phyloP scores from a whole-genome alignment of 2,113 vertebrate species.

The Dromaius novaehollandiae region DNA sequence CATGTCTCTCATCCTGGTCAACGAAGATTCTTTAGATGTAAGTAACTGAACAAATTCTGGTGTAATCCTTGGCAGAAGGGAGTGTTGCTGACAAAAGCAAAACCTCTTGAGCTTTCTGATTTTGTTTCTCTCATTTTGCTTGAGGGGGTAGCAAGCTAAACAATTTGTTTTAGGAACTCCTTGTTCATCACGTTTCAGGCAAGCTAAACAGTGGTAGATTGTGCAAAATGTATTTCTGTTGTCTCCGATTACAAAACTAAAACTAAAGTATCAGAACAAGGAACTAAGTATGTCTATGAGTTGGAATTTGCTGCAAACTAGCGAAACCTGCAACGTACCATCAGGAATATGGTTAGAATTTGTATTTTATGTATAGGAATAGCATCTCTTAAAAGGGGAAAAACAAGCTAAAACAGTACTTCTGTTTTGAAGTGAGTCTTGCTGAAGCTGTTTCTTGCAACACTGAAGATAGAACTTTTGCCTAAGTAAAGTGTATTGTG shows the following conservation, averaged over 20 bases:
- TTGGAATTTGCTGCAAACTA: background rate
- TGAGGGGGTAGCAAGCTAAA: background rate
- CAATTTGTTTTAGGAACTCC: background rate
- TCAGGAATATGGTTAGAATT: background rate
- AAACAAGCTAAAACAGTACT: background rate
- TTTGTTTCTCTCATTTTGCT: background rate
- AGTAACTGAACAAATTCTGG: constrained; percentile 73
- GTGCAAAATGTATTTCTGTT: background rate
- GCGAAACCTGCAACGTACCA: background rate
- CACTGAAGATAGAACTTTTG: background rate
- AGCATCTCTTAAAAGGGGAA: rapidly evolving
- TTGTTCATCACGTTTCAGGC: background rate
- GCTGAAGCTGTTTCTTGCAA: background rate
- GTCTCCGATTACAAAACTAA: background rate
- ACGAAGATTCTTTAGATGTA: constrained; percentile 96
- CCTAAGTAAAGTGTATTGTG: background rate
- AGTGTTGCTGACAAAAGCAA: background rate
- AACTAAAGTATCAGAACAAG: background rate
- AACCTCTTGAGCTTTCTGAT: background rate
- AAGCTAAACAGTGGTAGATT: background rate
- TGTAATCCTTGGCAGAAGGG: background rate
- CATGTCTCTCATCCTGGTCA: constrained; percentile 97
- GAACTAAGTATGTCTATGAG: background rate
- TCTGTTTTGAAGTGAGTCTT: background rate
- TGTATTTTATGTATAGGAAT: background rate